Base-by-base conservation (phyloP, 1,140 invertebrate species). In the Bombyx mandarina region DNA sequence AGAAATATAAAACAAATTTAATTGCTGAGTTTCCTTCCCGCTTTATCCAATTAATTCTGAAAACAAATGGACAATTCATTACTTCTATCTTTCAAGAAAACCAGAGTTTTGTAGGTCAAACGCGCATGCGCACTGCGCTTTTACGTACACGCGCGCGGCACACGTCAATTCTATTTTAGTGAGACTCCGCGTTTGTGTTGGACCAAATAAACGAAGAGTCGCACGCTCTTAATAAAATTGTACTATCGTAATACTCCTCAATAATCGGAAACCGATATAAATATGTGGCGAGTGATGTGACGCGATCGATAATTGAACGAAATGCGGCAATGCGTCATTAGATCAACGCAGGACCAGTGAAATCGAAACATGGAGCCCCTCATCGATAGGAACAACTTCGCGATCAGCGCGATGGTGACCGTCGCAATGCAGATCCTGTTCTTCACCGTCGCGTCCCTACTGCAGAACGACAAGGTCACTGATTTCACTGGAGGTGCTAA, bases 401-500 rank as follows among this genome's bases (percentile, higher is more conserved):
- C 93, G 50, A 93, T 97, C 52, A 96, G 95, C 89, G 95, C 94
- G 10, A 95, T 97, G 73, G 94, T 97, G 7, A 96, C 95, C 6
- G 91, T 95, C 48, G 91, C 89, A 4, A 94, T 98, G 94, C 96
- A 97, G 85, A 89, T 97, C 48, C 90, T 95, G 46, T 98, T 97
- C 86, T 98, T 97, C 80, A 89, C 92, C 12, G 91, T 97, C 58
- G 95, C 95, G 43, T 94, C 94, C 8, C 90, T 92, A 47, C 95
- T 95, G 69, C 94, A 97, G 84, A 92, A 94, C 89, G 96, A 97
- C 74, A 97, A 97, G 89, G 85, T 98, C 10, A 96, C 95, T 1
- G 96, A 97, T 83, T 96, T 98, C 88, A 96, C 96, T 58, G 95
- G 96, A 7, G 96, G 96, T 57, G 93, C 93, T 50, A 97, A 97